These are phyloP conservation scores for Diloba caeruleocephala DNA, from an alignment of 2,888 invertebrate species.

Conservation along the genomic window DNA sequence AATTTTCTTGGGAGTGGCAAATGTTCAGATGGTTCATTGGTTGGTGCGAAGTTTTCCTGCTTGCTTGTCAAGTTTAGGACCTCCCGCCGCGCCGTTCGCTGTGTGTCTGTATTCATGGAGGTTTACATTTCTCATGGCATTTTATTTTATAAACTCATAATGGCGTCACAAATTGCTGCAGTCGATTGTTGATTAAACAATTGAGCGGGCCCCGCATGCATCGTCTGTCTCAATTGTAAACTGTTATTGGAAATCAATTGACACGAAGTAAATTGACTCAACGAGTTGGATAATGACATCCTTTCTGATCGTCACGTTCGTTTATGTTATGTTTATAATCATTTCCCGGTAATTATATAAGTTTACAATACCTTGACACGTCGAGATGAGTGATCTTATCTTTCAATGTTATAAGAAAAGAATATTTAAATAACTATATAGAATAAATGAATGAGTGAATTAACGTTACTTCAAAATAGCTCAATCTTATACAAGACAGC, in stretches of 20 bases:
- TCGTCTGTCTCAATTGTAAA: slow-evolving; percentile 83
- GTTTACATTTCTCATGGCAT: slow-evolving; percentile 62
- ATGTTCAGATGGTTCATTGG: slow-evolving; percentile 20
- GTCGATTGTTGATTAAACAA: slow-evolving; percentile 83
- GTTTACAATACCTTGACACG: slow-evolving; percentile 34
- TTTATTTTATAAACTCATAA: slow-evolving; percentile 70
- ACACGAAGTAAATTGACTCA: slow-evolving; percentile 75
- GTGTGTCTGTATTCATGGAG: slow-evolving; percentile 46
- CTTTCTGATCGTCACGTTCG: slow-evolving; percentile 47
- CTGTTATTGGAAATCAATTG: slow-evolving; percentile 88
- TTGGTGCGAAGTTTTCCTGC: slow-evolving; percentile 59
- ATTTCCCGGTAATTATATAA: slow-evolving; percentile 37
- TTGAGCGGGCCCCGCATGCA: slow-evolving; percentile 82
- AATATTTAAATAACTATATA: slow-evolving; percentile 10
- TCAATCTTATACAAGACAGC: too few relatives aligned
- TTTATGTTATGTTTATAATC: slow-evolving; percentile 41
- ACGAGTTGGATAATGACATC: slow-evolving; percentile 71
- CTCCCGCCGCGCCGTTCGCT: slow-evolving; percentile 57
- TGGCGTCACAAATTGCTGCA: slow-evolving; percentile 72
- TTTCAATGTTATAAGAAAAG: slow-evolving; percentile 4
- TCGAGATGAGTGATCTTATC: slow-evolving; percentile 25
- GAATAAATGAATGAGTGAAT: not conserved
- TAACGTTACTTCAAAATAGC: not conserved
- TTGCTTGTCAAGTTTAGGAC: slow-evolving; percentile 58
- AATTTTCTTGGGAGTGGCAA: slow-evolving; percentile 44